These are phyloP conservation scores for Helicoverpa zea DNA, from an alignment of 1,140 invertebrate species.

Conservation along the genomic window DNA sequence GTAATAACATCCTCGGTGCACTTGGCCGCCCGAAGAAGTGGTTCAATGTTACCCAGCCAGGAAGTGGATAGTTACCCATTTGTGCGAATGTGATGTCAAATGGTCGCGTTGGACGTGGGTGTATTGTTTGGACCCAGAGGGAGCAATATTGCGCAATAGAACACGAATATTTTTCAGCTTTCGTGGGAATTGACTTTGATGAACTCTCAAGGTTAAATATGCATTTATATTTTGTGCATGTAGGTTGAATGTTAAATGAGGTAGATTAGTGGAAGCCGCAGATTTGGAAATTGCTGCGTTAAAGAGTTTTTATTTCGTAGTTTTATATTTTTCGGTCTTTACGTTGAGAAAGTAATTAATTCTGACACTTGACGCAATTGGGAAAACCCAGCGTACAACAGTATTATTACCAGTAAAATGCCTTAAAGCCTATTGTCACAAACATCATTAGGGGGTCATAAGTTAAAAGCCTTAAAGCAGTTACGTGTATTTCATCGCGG, in stretches of 20 bases:
- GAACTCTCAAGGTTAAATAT: background rate
- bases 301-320: no score
- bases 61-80: conserved; percentile 79
- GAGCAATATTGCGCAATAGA: conserved; percentile 30
- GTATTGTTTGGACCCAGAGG: conserved; percentile 31
- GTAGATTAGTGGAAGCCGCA: background rate
- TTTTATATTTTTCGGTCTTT: no score
- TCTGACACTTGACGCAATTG: background rate
- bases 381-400: background rate
- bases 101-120: conserved; percentile 41
- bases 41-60: conserved; percentile 83
- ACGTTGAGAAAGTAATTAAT: no score
- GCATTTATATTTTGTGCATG: background rate
- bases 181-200: conserved; percentile 23
- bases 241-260: background rate
- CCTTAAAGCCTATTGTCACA: conserved; percentile 6
- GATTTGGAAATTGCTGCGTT: background rate
- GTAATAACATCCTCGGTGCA: conserved; percentile 79
- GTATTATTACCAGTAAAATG: background rate
- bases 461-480: conserved; percentile 4
- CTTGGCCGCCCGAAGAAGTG: conserved; percentile 80
- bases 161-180: conserved; percentile 43
- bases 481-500: background rate
- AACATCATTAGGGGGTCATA: background rate
- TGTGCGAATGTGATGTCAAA: conserved; percentile 73